A percentile compares a stretch with the other conserved stretches of the same genome.
Evolutionary conservation across 1,140 invertebrate genomes (phyloP).

Genomic region (Matsumurasca onukii): DNA sequence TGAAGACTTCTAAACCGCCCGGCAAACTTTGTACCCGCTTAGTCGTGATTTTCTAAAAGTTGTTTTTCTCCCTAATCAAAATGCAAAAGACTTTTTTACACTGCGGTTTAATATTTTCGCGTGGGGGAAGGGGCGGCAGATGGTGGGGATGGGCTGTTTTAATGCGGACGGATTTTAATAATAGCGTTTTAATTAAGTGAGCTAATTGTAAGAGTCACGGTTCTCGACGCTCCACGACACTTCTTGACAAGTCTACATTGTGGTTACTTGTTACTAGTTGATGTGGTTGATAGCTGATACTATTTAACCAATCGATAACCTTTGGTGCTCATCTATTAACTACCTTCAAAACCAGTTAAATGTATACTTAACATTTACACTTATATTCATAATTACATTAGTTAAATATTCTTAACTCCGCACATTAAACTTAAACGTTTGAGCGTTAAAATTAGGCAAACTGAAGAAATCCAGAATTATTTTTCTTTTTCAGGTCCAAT

Average conservation of each 20-base stretch:
- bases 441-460: too few species aligned
- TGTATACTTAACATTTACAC: too few species aligned
- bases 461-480: too few species aligned
- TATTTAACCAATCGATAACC: background rate
- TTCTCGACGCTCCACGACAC: too few species aligned
- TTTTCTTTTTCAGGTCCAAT: too few species aligned
- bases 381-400: too few species aligned
- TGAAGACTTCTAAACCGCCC: conserved; percentile 1
- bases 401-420: too few species aligned
- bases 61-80: conserved; percentile 32
- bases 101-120: conserved; percentile 29
- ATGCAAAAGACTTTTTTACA: conserved; percentile 29
- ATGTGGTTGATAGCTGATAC: background rate
- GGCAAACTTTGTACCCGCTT: conserved; percentile 8
- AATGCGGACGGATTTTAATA: conserved; percentile 28
- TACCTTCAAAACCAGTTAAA: too few species aligned
- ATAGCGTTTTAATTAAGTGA: conserved; percentile 32
- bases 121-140: background rate
- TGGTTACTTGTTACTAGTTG: background rate
- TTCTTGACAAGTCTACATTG: too few species aligned
- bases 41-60: conserved; percentile 21
- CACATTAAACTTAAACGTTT: too few species aligned
- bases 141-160: conserved; percentile 20
- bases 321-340: background rate
- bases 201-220: conserved; percentile 16